These are phyloP conservation scores for Carduelis carduelis DNA, from an alignment of 2,797 vertebrate genomes.

Conservation along the genomic window DNA sequence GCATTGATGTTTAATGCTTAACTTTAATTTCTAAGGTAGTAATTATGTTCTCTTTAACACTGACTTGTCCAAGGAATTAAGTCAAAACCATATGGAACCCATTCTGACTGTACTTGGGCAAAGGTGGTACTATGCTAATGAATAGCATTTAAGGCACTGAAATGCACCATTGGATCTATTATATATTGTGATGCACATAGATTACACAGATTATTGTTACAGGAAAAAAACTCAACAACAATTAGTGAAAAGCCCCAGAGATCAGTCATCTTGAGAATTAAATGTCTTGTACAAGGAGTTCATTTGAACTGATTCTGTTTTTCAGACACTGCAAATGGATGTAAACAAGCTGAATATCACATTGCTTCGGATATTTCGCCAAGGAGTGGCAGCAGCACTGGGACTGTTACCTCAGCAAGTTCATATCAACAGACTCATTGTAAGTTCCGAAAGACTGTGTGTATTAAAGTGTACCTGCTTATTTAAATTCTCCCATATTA, in stretches of 20 bases:
- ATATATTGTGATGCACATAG: neutral
- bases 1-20: neutral
- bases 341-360: slow-evolving; percentile 85
- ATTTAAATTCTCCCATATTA: neutral
- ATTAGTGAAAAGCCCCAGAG: neutral
- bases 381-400: slow-evolving; percentile 85
- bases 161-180: neutral
- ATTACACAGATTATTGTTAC: neutral
- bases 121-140: neutral
- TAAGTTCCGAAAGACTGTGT: slow-evolving; percentile 62
- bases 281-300: neutral
- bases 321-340: slow-evolving; percentile 88
- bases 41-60: neutral
- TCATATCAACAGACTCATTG: slow-evolving; percentile 88
- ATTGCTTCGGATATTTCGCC: slow-evolving; percentile 86
- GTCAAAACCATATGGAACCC: neutral
- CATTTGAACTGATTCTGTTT: slow-evolving; percentile 38
- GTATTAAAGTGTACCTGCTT: neutral
- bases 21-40: neutral
- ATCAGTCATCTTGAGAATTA: neutral
- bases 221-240: neutral
- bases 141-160: neutral
- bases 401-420: slow-evolving; percentile 83
- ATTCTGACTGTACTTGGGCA: neutral
- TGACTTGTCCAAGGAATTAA: neutral